These are phyloP conservation scores for Urocyon cinereoargenteus DNA, from an alignment of 2,797 vertebrate species.

Conservation along the genomic window DNA sequence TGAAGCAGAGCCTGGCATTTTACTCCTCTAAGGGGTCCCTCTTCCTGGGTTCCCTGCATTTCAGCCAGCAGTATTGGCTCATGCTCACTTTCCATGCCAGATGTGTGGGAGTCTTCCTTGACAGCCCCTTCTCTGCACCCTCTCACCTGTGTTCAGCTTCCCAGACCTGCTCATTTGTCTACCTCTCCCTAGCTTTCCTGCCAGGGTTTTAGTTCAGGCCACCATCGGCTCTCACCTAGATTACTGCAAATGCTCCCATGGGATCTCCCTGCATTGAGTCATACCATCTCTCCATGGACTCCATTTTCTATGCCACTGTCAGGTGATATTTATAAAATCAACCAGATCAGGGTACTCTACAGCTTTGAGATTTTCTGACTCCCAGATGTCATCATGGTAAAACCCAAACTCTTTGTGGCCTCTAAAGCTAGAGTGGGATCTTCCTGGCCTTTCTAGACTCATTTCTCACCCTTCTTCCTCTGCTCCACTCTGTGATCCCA, in stretches of 20 bases:
- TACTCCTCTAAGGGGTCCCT: neutral
- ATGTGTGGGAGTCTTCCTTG: neutral
- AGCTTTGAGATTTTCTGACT: neutral
- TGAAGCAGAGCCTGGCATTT: neutral
- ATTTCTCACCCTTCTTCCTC: neutral
- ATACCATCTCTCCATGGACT: neutral
- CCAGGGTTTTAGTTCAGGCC: neutral
- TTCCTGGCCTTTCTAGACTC: neutral
- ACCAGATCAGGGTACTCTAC: neutral
- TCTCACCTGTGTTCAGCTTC: neutral
- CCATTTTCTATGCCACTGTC: neutral
- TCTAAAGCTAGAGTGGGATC: neutral
- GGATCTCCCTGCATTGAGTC: neutral
- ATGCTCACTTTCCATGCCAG: neutral
- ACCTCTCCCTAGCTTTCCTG: neutral
- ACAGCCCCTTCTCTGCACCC: fast-evolving
- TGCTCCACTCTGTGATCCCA: neutral
- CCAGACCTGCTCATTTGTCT: too few relatives aligned
- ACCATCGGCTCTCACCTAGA: too few relatives aligned
- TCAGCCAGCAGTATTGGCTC: neutral
- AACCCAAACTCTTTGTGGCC: neutral
- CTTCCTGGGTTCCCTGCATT: neutral
- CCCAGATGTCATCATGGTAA: neutral
- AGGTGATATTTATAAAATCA: neutral
- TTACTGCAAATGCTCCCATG: neutral